Percentiles rank a stretch among this genome's conserved stretches.
Evolutionary conservation across 2,888 invertebrate genomes (phyloP).

Genomic region (Himalopsyche kuldschensis): DNA sequence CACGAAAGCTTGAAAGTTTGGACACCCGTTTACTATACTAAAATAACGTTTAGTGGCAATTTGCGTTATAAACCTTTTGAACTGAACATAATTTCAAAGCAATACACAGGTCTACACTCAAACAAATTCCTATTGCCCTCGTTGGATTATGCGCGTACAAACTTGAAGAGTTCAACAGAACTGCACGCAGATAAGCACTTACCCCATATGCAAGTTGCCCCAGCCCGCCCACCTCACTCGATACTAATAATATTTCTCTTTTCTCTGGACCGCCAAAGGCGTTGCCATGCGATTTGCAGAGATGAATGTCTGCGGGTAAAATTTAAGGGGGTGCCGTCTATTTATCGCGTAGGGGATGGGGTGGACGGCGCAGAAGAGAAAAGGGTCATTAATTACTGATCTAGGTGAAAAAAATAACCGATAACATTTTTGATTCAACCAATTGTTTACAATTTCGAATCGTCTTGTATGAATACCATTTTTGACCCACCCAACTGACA

Average conservation of each 20-base stretch:
- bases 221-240: not conserved
- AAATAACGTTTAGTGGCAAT: too few relatives aligned
- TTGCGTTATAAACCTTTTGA: too few relatives aligned
- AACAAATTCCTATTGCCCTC: not conserved
- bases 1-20: too few relatives aligned
- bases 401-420: too few relatives aligned
- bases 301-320: constrained; percentile 20
- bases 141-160: not conserved
- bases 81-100: not conserved
- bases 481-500: too few relatives aligned
- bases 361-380: constrained; percentile 41
- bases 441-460: too few relatives aligned
- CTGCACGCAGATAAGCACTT: not conserved
- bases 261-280: constrained; percentile 14
- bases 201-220: constrained; percentile 9
- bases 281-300: constrained; percentile 23
- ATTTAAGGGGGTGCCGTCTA: constrained; percentile 9
- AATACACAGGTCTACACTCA: not conserved
- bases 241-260: constrained; percentile 20
- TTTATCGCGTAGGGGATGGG: constrained; percentile 18
- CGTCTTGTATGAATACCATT: too few relatives aligned
- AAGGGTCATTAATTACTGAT: constrained; percentile 49
- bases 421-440: too few relatives aligned
- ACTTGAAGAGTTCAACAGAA: not conserved
- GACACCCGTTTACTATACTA: too few relatives aligned